Evolutionary conservation across 2,113 vertebrate species (phyloP).

Genomic region (Zapornia atra): DNA sequence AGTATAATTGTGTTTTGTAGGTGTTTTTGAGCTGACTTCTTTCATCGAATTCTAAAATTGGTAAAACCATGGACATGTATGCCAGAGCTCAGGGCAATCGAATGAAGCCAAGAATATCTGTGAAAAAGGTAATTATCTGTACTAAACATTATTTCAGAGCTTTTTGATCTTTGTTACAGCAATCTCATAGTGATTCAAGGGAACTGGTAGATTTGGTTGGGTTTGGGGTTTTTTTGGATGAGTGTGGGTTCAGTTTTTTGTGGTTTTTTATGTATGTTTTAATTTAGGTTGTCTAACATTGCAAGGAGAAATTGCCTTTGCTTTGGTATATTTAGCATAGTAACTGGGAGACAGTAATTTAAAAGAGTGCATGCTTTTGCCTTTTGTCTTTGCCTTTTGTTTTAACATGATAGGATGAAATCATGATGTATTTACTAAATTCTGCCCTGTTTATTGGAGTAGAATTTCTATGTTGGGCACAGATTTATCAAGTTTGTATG

Average conservation of each 20-base stretch:
- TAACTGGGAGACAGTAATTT: not conserved
- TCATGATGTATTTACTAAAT: not conserved
- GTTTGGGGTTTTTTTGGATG: not conserved
- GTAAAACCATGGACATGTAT: constrained; percentile 82
- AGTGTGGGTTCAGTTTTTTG: not conserved
- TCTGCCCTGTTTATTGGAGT: not conserved
- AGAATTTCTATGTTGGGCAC: not conserved
- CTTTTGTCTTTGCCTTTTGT: not conserved
- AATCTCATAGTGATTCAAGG: not conserved
- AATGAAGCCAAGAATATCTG: constrained; percentile 79
- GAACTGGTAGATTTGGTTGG: not conserved
- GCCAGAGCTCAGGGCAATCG: constrained; percentile 78
- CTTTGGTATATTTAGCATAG: not conserved
- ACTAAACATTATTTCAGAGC: not conserved
- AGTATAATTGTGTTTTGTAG: constrained; percentile 34
- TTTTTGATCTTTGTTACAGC: fast-evolving
- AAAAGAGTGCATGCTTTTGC: not conserved
- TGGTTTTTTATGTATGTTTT: not conserved
- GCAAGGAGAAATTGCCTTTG: not conserved
- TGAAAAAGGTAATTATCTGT: constrained; percentile 80
- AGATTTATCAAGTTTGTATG: not conserved
- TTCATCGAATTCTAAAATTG: not conserved
- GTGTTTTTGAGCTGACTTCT: constrained; percentile 35
- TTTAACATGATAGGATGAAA: not conserved
- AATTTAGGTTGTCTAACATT: not conserved